These are phyloP conservation scores for Bellardia bayeri DNA, from an alignment of 2,888 invertebrate genomes.

Conservation along the genomic window DNA sequence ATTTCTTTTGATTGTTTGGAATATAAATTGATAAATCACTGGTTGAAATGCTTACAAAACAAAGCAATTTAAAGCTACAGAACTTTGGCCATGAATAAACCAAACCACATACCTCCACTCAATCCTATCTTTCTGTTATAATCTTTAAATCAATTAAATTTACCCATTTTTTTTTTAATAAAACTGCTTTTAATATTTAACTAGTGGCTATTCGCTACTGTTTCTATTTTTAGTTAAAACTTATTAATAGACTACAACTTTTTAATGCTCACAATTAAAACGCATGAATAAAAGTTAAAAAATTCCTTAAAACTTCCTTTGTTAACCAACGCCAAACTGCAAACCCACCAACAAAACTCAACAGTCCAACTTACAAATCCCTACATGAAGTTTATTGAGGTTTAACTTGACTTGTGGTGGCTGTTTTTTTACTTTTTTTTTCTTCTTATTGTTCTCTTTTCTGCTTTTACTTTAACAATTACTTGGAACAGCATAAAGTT, in stretches of 20 bases:
- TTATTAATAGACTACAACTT: background rate
- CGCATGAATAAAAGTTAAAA: background rate
- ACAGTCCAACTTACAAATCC: conserved; percentile 10
- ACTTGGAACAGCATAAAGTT: background rate
- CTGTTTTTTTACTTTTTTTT: background rate
- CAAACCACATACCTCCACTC: too few species aligned
- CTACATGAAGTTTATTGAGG: conserved; percentile 38
- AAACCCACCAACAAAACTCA: conserved; percentile 6
- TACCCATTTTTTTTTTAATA: too few species aligned
- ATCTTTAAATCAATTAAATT: too few species aligned
- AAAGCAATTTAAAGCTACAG: too few species aligned
- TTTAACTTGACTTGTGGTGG: conserved; percentile 41
- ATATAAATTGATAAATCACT: too few species aligned
- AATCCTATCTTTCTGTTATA: too few species aligned
- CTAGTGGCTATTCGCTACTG: too few species aligned
- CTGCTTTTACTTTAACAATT: conserved; percentile 5
- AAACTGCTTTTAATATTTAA: too few species aligned
- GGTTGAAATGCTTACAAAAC: too few species aligned
- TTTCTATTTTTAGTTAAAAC: background rate
- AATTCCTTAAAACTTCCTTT: background rate
- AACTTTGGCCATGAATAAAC: too few species aligned
- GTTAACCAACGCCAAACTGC: background rate
- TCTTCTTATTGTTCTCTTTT: background rate
- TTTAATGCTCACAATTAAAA: conserved; percentile 28
- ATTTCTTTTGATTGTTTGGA: too few species aligned